These are phyloP conservation scores for Cebidichthys violaceus DNA, from an alignment of 2,113 vertebrate species.

Conservation along the genomic window DNA sequence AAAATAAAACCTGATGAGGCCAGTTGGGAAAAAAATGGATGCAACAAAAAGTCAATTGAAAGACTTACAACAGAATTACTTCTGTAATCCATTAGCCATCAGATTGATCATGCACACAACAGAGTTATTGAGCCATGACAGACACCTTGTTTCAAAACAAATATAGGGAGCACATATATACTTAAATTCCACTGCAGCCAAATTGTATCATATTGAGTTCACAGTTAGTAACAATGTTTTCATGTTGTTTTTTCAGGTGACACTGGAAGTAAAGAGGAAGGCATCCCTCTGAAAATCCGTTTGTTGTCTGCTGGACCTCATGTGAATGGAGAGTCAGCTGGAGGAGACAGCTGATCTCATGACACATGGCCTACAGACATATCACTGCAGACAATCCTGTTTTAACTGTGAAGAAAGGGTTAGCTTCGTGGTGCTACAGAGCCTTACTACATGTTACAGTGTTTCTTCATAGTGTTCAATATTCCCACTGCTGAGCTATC, in stretches of 20 bases:
- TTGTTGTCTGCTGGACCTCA: conserved; percentile 30
- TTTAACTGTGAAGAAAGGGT: conserved; percentile 31
- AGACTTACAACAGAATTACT: not conserved
- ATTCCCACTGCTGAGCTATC: conserved; percentile 1
- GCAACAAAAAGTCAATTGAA: not conserved
- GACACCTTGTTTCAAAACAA: not conserved
- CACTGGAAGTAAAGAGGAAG: conserved; percentile 69
- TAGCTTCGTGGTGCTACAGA: not conserved
- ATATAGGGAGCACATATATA: not conserved
- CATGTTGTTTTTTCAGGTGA: conserved; percentile 61
- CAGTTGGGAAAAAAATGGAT: not conserved
- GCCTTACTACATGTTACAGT: conserved; percentile 9
- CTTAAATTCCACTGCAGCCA: not conserved
- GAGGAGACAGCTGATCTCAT: conserved; percentile 36
- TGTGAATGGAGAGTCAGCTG: conserved; percentile 18
- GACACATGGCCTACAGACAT: conserved; percentile 1
- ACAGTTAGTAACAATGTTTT: not conserved
- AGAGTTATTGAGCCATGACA: not conserved
- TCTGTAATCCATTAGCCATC: not conserved
- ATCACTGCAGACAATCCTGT: conserved; percentile 31
- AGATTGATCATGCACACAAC: not conserved
- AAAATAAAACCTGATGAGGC: not conserved
- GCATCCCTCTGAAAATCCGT: conserved; percentile 75
- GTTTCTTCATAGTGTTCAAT: conserved; percentile 23
- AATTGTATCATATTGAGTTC: not conserved